Base-by-base conservation (phyloP, 2,797 vertebrate genomes). In the Eulemur rubriventer region DNA sequence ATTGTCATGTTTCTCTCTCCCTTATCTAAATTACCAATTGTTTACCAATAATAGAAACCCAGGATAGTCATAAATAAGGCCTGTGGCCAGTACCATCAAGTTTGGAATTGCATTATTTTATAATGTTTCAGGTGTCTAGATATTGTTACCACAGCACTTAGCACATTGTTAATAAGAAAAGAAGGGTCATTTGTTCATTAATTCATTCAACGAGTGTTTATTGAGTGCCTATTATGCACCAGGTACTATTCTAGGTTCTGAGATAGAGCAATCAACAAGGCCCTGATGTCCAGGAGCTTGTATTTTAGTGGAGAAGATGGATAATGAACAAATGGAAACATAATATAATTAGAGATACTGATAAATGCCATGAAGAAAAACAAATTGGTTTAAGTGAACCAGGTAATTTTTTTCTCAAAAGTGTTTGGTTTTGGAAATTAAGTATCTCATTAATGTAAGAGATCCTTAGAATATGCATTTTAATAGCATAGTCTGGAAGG, bases 221-320 rank as follows among this genome's bases (percentile, higher is more conserved):
- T 30, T 75, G n/a, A 91, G 46, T 28, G n/a, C 5, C 33, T 76
- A 26, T 33, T 76, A 61, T n/a, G 38, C 6, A 55, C 46, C 30
- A 65, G 82, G 14, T 76, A 76, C 41, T 38, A 9, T n/a, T 61
- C 57, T 91, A 93, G 17, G 35, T 94, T 93, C 75, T 76, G 46
- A 94, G 46, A 67, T 41, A 94, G 33, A 93, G 20, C 10, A 63
- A 18, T 59, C 46, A 81, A 63, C 18, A 69, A 85, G 89, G 46
- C 3, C 18, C 30, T 86, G 22, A 35, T 92, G 30, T 94, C 14
- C 14, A 95, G 83, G 13, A 33, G 20, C 41, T 88, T 88, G 43
- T 26, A 20, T 61, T 94, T 81, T 93, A 82, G 48, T 91, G 67
- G 26, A 95, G 41, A 97, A 90, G 30, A 55, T 61, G n/a, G 75